Percentiles rank a stretch among this genome's conserved stretches.
phyloP scores from a whole-genome alignment of 2,797 vertebrate genomes.

The Varecia variegata region DNA sequence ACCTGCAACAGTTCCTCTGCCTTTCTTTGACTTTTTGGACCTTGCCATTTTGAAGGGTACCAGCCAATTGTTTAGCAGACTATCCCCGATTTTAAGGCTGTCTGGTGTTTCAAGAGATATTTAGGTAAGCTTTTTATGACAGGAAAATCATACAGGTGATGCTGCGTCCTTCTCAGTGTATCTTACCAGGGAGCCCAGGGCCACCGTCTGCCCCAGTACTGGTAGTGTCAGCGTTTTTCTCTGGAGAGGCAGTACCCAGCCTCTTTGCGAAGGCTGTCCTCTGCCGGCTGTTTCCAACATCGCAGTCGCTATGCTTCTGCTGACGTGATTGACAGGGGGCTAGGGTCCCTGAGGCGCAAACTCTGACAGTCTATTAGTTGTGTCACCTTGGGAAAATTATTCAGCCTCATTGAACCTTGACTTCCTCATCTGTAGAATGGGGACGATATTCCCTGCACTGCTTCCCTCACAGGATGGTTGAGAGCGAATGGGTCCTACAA shows the following conservation, averaged over 20 bases:
- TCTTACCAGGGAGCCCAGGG: background rate
- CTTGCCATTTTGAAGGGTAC: background rate
- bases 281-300: background rate
- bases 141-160: background rate
- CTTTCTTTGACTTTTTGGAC: background rate
- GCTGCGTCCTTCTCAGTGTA: background rate
- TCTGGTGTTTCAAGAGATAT: background rate
- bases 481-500: background rate
- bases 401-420: background rate
- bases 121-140: background rate
- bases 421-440: background rate
- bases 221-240: background rate
- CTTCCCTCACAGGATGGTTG: background rate
- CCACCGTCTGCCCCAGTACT: fast-evolving
- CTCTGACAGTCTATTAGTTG: background rate
- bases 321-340: background rate
- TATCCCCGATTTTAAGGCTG: background rate
- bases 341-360: background rate
- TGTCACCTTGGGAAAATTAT: background rate
- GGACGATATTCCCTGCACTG: background rate
- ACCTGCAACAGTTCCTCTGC: background rate
- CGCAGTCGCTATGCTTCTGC: background rate
- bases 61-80: background rate
- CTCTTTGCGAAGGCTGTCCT: conserved; percentile 52
- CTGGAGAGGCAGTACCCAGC: background rate